These are phyloP conservation scores for Chionodraco myersi DNA, from an alignment of 2,113 vertebrate genomes.

Conservation along the genomic window DNA sequence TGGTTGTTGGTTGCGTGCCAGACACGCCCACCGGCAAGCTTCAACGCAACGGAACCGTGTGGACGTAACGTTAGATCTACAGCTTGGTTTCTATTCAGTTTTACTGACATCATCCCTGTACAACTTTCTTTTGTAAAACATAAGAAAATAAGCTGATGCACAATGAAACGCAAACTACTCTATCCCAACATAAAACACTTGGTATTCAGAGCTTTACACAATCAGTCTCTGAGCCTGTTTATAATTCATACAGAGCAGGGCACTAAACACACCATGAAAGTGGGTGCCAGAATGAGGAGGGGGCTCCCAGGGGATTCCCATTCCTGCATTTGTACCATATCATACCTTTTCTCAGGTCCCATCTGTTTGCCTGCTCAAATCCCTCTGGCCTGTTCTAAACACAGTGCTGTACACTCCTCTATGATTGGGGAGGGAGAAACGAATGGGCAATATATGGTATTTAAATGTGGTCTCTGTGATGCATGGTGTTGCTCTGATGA, in stretches of 20 bases:
- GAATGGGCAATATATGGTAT: slow-evolving; percentile 84
- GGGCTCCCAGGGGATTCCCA: slow-evolving; percentile 70
- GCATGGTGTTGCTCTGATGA: slow-evolving; percentile 82
- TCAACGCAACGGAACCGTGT: too few species aligned
- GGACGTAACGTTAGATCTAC: neutral
- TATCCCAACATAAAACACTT: slow-evolving; percentile 57
- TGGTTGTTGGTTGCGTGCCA: too few species aligned
- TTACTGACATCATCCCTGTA: slow-evolving; percentile 23
- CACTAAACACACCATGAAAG: slow-evolving; percentile 79
- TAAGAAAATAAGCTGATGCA: slow-evolving; percentile 33
- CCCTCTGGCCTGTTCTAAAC: slow-evolving; percentile 82
- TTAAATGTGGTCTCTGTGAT: slow-evolving; percentile 84
- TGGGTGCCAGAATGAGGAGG: slow-evolving; percentile 74
- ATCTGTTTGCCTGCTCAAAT: slow-evolving; percentile 85
- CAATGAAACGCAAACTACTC: slow-evolving; percentile 39
- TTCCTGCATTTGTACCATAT: slow-evolving; percentile 76
- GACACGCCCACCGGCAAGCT: too few species aligned
- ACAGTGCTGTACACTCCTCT: slow-evolving; percentile 73
- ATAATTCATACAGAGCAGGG: slow-evolving; percentile 76
- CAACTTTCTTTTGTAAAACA: slow-evolving; percentile 31
- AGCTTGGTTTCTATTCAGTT: slow-evolving; percentile 14
- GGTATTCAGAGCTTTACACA: slow-evolving; percentile 68
- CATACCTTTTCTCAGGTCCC: slow-evolving; percentile 81
- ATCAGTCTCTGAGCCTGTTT: slow-evolving; percentile 67
- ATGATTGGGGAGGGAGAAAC: slow-evolving; percentile 74